Conservation (phyloP, 2,888 invertebrate genomes). For the Trypoxylon attenuatum region DNA sequence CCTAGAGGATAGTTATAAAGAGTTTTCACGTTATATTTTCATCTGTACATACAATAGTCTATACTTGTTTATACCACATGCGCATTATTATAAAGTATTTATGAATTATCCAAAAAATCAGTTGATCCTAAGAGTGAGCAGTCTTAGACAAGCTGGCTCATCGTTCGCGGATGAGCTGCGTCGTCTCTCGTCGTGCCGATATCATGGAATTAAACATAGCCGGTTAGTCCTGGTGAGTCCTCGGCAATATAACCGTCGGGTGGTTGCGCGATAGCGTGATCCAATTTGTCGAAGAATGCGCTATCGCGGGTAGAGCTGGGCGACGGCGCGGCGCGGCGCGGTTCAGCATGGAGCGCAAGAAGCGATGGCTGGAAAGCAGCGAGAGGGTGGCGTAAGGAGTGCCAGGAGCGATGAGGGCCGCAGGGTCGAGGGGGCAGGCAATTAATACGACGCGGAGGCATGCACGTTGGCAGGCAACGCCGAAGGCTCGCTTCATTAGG, state of each 20-base stretch:
- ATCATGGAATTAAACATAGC: conserved; percentile 14
- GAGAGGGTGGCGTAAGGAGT: conserved; percentile 14
- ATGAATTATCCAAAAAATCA: too few species aligned
- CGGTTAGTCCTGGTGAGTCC: conserved; percentile 45
- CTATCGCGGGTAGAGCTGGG: conserved; percentile 61
- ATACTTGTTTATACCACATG: too few species aligned
- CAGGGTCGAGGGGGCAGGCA: conserved; percentile 52
- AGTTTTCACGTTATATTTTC: too few species aligned
- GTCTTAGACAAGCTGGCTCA: too few species aligned
- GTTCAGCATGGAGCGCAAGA: conserved; percentile 18
- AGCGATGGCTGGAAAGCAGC: conserved; percentile 26
- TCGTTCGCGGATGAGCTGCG: too few species aligned
- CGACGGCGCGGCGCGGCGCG: conserved; percentile 48
- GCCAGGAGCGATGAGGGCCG: conserved; percentile 15
- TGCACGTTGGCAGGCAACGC: conserved; percentile 63
- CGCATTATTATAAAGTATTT: too few species aligned
- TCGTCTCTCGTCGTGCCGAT: too few species aligned
- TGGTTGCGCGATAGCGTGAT: conserved; percentile 67
- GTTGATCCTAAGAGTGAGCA: too few species aligned
- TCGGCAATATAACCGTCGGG: conserved; percentile 51
- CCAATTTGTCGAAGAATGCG: conserved; percentile 72
- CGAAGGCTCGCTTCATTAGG: conserved; percentile 69
- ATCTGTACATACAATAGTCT: too few species aligned
- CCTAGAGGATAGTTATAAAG: too few species aligned
- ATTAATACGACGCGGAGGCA: conserved; percentile 70